Base-by-base conservation (phyloP, 2,888 invertebrate genomes). In the Callosobruchus maculatus region DNA sequence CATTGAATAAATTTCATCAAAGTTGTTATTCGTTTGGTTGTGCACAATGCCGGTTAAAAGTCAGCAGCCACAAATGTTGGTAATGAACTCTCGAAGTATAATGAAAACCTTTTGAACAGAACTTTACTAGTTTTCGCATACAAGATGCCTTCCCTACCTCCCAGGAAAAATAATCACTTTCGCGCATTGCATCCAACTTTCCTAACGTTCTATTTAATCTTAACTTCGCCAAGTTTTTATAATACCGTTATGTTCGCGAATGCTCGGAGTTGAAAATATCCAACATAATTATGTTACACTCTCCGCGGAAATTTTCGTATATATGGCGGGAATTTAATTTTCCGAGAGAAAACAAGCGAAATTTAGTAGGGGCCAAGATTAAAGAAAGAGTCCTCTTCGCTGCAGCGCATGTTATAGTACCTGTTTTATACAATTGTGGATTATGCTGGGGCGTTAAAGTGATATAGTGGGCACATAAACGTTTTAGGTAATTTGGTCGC, bases 311-410 rank as follows among this genome's bases (percentile, higher is more conserved):
- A 78, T 79, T 80, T 80, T 78, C 79, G 81, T 80, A 77, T 80
- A 79, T 79, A 79, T 77, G 78, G 78, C 78, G 13, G 78, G 80
- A 85, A 85, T 84, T 86, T 85, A 85, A 85, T 86, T 86, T 86
- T 85, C 84, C 80, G 80, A 81, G 83, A 82, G 83, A 84, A 83
- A 83, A 85, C 84, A 84, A 84, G 82, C 81, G 81, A 83, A 85
- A 86, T 85, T 86, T 86, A 86, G 83, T 84, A 84, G 84, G 85
- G 81, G 80, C 83, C 49, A 80, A 86, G 86, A 86, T 86, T 86
- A 86, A 86, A 85, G 85, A 85, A 85, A 85, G 85, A 85, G 49
- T 49, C 49, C 86, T 86, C 86, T 85, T 86, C 85, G 85, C 81
- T 82, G 83, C 84, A 82, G 84, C 81, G 83, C 84, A 85, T 85